Conservation (phyloP, 2,888 invertebrate species). For the Elmis aenea region DNA sequence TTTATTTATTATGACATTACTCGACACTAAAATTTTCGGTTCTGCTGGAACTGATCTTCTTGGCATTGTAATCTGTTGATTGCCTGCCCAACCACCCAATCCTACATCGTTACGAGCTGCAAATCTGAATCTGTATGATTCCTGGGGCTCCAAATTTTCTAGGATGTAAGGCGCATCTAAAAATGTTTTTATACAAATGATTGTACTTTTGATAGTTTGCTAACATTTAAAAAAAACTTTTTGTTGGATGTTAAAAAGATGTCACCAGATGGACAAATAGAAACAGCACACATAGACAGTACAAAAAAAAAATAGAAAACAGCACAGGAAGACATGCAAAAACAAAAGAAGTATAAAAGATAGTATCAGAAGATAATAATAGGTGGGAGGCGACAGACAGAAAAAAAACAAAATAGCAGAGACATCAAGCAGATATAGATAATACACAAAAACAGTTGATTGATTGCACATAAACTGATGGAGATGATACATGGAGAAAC, state of each 20-base stretch:
- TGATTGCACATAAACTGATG: too few relatives aligned
- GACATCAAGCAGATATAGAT: too few relatives aligned
- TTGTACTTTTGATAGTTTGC: not conserved
- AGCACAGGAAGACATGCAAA: too few relatives aligned
- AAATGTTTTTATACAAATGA: constrained; percentile 8
- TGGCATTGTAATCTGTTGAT: constrained; percentile 65
- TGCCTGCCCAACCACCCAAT: constrained; percentile 64
- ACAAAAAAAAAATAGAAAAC: not conserved
- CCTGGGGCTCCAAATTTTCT: constrained; percentile 72
- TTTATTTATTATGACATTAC: constrained; percentile 36
- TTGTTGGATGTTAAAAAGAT: not conserved
- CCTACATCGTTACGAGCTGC: constrained; percentile 83
- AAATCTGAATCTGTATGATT: constrained; percentile 76
- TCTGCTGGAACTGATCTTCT: constrained; percentile 72
- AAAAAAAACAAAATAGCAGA: too few relatives aligned
- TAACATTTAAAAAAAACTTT: constrained; percentile 7
- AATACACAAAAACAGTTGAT: too few relatives aligned
- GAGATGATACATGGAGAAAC: not conserved
- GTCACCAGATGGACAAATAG: not conserved
- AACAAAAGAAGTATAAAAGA: too few relatives aligned
- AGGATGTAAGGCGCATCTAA: constrained; percentile 70
- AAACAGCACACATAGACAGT: not conserved
- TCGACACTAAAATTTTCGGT: constrained; percentile 56
- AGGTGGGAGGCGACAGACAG: too few relatives aligned
- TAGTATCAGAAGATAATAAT: too few relatives aligned